A percentile compares a stretch with the other conserved stretches of the same genome.
These are phyloP conservation scores for Drosophila fungiperda DNA, from an alignment of 2,888 invertebrate genomes.

Conservation along the genomic window DNA sequence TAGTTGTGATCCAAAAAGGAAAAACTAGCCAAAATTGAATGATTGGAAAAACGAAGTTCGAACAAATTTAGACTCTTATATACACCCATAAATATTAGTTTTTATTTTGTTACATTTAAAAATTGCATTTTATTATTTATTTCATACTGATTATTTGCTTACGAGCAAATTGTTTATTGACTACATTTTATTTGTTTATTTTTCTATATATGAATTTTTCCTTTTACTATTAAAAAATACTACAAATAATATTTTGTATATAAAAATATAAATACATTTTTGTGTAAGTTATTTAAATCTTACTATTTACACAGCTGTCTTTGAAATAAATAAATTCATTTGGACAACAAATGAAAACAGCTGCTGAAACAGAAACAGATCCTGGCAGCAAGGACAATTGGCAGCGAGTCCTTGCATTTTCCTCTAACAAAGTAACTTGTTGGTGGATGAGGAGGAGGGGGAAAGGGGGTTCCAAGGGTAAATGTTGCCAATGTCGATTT, in stretches of 20 bases:
- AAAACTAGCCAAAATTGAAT: background rate
- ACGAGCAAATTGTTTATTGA: background rate
- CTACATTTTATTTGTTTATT: background rate
- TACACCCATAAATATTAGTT: background rate
- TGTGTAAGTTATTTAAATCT: background rate
- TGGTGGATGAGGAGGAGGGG: background rate
- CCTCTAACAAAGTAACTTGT: constrained; percentile 1
- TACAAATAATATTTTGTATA: too few relatives aligned
- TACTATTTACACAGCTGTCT: constrained; percentile 2
- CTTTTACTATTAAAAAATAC: background rate
- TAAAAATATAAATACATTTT: too few relatives aligned
- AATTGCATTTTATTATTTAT: background rate
- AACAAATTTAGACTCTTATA: fast-evolving
- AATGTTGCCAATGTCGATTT: constrained; percentile 56
- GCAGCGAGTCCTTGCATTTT: constrained; percentile 34
- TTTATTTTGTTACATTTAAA: background rate
- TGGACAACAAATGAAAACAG: constrained; percentile 31
- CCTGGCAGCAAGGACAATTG: constrained; percentile 38
- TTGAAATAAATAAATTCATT: constrained; percentile 9
- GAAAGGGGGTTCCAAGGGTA: background rate
- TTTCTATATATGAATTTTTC: background rate
- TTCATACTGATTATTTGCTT: background rate
- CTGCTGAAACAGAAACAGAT: constrained; percentile 15
- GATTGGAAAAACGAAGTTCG: too few relatives aligned
- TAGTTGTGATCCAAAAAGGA: fast-evolving